Evolutionary conservation across 2,888 invertebrate species (phyloP), one percentile per base, ranked within the genome.

Genomic region (Anticlea derivata): DNA sequence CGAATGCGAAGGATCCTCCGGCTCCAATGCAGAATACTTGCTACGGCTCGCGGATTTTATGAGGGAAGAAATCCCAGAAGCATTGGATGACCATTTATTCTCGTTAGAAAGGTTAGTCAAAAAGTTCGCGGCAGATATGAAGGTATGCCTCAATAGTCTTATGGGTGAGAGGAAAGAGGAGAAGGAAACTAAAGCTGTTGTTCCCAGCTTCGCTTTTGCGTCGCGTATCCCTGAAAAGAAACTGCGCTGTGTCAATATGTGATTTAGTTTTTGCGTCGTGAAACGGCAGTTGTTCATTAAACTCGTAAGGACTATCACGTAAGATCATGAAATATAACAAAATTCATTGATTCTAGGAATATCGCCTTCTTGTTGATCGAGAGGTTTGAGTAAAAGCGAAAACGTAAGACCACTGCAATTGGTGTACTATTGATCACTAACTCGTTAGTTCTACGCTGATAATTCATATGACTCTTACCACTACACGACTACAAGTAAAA

Each of bases 11-110:
- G 98, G 98, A 0, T 93, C 95, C 0, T 96, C 96, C 60, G 99
- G 99, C 0, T 94, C 95, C 53, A 99, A 99, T 77, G 95, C 93
- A 8, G 99, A 99, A 80, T 99, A 99, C 82, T 90, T 99, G 3
- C 83, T 98, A 55, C 93, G 93, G 68, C 82, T 98, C 71, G 96
- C 96, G 0, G 92, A 94, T 48, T 96, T 97, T 66, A 95, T 97
- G 94, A 92, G 95, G 60, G 93, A 94, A 24, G 93, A 96, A 75
- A 93, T 95, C 13, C 95, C 96, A 0, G 94, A 94, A 49, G 94
- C 93, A 0, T 85, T 93, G 33, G 97, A 97, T 73, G 92, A 93
- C 17, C 97, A 98, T 81, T 80, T 98, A 31, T 96, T 94, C 78
- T 92, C 93, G 0, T 80, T 98, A 62, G 97, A 98, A 75, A 86